Percentiles rank a stretch among this genome's conserved stretches.
These are phyloP conservation scores for Graphium colonna DNA, from an alignment of 2,888 invertebrate species.

Conservation along the genomic window DNA sequence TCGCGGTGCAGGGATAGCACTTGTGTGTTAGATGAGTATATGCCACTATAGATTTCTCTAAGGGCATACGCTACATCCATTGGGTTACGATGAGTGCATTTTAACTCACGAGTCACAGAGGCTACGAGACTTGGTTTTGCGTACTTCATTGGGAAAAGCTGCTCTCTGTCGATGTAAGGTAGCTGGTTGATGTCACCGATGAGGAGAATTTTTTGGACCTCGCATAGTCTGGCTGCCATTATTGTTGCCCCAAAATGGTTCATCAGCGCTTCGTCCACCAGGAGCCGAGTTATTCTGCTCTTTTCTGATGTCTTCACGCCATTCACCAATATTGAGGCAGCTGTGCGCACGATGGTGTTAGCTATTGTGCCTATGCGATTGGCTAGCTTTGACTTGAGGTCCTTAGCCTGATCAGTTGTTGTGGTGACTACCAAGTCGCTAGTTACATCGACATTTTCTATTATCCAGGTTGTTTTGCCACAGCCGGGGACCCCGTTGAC, in stretches of 20 bases:
- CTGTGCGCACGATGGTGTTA: slow-evolving; percentile 6
- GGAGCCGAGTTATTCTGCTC: background rate
- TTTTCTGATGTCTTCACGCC: slow-evolving; percentile 3
- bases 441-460: background rate
- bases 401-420: slow-evolving; percentile 21
- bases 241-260: slow-evolving; percentile 5
- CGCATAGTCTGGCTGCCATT: slow-evolving; percentile 23
- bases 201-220: slow-evolving; percentile 22
- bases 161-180: slow-evolving; percentile 27
- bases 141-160: too few relatives aligned
- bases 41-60: slow-evolving; percentile 2
- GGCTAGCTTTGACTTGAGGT: slow-evolving; percentile 12
- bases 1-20: background rate
- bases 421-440: slow-evolving; percentile 9
- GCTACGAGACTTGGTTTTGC: slow-evolving; percentile 9
- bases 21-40: slow-evolving; percentile 7
- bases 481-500: background rate
- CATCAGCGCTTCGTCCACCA: slow-evolving; percentile 24
- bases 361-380: background rate
- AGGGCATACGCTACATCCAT: slow-evolving; percentile 29
- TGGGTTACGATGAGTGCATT: slow-evolving; percentile 18
- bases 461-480: background rate
- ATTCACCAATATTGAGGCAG: slow-evolving; percentile 15
- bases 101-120: background rate
- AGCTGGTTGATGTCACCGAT: slow-evolving; percentile 31